phyloP scores from a whole-genome alignment of 1,140 invertebrate genomes.

The Dinoponera quadriceps region DNA sequence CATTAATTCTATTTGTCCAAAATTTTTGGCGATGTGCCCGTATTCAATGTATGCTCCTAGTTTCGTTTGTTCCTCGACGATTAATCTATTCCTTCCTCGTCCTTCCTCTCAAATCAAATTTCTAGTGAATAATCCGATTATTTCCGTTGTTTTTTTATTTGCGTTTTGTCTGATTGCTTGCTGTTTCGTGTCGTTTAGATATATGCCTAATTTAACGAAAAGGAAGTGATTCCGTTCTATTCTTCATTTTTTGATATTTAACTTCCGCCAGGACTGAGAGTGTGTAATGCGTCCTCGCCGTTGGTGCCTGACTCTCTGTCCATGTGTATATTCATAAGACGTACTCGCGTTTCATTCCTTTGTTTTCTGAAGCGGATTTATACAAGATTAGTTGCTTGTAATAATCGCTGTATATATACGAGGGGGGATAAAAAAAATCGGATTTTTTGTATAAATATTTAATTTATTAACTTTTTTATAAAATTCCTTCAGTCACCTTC shows the following conservation, averaged over 20 bases:
- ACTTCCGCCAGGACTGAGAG: conserved; percentile 49
- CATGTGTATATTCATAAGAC: conserved; percentile 36
- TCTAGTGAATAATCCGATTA: conserved; percentile 32
- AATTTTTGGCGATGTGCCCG: conserved; percentile 81
- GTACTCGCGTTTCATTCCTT: conserved; percentile 31
- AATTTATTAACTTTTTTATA: no score
- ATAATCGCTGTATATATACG: no score
- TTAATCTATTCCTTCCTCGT: conserved; percentile 23
- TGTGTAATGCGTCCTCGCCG: conserved; percentile 8
- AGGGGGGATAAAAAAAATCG: no score
- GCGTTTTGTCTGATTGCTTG: conserved; percentile 65
- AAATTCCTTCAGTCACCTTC: no score
- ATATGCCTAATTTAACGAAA: conserved; percentile 70
- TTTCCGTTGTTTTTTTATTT: conserved; percentile 39
- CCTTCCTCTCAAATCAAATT: neutral
- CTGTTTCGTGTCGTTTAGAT: conserved; percentile 68
- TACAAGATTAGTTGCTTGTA: neutral
- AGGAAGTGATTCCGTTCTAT: conserved; percentile 30
- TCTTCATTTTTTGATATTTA: conserved; percentile 21
- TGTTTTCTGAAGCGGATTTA: conserved; percentile 37
- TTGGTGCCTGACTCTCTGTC: conserved; percentile 25
- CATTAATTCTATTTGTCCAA: conserved; percentile 81
- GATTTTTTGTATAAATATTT: no score
- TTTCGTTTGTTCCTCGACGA: conserved; percentile 57
- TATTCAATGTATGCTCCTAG: conserved; percentile 79